Evolutionary conservation across 2,113 vertebrate genomes (phyloP), one percentile per base, ranked within the genome.

Genomic region (Talpa occidentalis): DNA sequence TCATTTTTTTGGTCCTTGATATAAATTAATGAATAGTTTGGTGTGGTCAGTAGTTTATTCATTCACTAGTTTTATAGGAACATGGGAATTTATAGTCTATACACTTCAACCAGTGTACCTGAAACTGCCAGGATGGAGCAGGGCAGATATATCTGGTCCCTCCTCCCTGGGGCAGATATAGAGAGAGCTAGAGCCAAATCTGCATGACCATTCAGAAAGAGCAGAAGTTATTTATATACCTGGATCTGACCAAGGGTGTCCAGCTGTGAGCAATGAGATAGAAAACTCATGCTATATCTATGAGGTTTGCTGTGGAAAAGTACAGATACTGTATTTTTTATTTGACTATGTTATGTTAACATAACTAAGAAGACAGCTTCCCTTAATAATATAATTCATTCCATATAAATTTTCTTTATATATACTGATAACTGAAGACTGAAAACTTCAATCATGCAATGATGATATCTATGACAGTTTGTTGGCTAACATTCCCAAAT

Each of bases 21-120:
- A 82, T 81, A 90, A 93, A 73, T 67, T 76, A 74, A 85, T 89
- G 64, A 7, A 54, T 80, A 62, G 6, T 24, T 89, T 49, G 22
- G 17, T 67, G n/a, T 80, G 6, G 49, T 60, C 14, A 22, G 17
- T 56, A 59, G 24, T 52, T 94, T 84, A 83, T 81, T 77, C 21
- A 54, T 44, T 87, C 77, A 26, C 1, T 40, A 67, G 42, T 69
- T 30, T 93, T 35, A 77, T 3, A 40, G 32, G 76, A 82, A 90
- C 62, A 40, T n/a, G 64, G n/a, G 62, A 82, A 76, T 8, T 74
- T 49, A 37, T 6, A 59, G 24, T 17, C n/a, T 74, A 0, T 73
- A 17, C 2, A 70, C 56, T 52, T 78, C 64, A 66, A 49, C 77
- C 37, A 74, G 21, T 64, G 7, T 28, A 60, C 12, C 59, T 42